Percentiles rank a stretch among this genome's conserved stretches.
Conservation (phyloP, 2,888 invertebrate genomes). For the Amphipyra tragopoginis region DNA sequence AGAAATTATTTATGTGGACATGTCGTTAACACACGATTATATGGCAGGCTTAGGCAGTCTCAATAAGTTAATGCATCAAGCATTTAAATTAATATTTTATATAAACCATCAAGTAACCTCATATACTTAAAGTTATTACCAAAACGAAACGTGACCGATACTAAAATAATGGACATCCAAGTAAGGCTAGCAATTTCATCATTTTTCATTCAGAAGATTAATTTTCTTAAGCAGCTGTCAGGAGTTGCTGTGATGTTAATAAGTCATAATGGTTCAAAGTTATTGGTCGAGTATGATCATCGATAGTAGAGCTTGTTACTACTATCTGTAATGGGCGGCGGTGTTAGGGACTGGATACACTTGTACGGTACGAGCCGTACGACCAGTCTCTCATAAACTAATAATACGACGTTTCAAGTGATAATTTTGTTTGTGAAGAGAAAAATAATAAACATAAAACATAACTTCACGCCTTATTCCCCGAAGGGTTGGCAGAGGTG, state of each 20-base stretch:
- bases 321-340: constrained; percentile 17
- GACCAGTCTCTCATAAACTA: too few species aligned
- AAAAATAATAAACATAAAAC: too few species aligned
- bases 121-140: constrained; percentile 23
- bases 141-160: constrained; percentile 21
- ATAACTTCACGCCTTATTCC: too few species aligned
- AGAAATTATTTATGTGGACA: too few species aligned
- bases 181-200: constrained; percentile 45
- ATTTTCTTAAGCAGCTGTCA: constrained; percentile 61
- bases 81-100: constrained; percentile 2
- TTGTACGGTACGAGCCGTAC: not conserved
- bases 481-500: too few species aligned
- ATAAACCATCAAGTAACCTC: not conserved
- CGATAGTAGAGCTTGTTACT: constrained; percentile 76
- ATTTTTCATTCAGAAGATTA: constrained; percentile 56
- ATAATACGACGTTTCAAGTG: too few species aligned
- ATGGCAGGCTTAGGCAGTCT: too few species aligned
- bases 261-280: constrained; percentile 63
- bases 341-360: constrained; percentile 1
- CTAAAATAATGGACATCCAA: constrained; percentile 33
- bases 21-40: too few species aligned
- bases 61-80: not conserved
- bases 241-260: constrained; percentile 58
- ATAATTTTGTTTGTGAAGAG: too few species aligned
- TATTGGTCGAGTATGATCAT: constrained; percentile 64